Conservation (phyloP, 2,888 invertebrate species). For the Volucella zonaria region DNA sequence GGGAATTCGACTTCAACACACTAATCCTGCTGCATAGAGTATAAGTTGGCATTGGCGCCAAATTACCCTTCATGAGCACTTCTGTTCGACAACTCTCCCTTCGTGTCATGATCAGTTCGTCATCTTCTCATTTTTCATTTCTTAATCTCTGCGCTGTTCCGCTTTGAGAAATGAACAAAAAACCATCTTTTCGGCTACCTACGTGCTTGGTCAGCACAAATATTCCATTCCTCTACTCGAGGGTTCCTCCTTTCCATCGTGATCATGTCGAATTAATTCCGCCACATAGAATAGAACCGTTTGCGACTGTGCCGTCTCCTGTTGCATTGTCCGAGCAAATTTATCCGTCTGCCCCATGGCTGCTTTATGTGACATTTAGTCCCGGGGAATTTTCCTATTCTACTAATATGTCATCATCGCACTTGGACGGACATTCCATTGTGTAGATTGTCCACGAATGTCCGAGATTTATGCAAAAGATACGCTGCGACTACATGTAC, state of each 20-base stretch:
- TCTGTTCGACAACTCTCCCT: constrained; percentile 4
- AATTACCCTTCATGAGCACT: constrained; percentile 65
- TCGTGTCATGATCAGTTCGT: constrained; percentile 53
- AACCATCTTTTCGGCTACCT: constrained; percentile 35
- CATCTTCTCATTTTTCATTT: constrained; percentile 71
- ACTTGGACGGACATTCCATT: constrained; percentile 64
- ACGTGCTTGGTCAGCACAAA: constrained; percentile 68
- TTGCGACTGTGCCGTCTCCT: constrained; percentile 22
- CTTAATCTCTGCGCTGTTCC: constrained; percentile 53
- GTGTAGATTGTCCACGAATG: constrained; percentile 62
- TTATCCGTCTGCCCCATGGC: constrained; percentile 25
- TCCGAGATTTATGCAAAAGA: constrained; percentile 66
- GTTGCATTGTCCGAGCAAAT: constrained; percentile 40
- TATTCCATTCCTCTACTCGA: constrained; percentile 16
- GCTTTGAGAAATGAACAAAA: background rate
- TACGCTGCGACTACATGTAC: constrained; percentile 4
- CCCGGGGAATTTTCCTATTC: constrained; percentile 21
- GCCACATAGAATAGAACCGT: constrained; percentile 20
- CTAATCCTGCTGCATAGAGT: constrained; percentile 62
- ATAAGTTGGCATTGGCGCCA: constrained; percentile 66
- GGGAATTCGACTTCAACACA: constrained; percentile 42
- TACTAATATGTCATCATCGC: constrained; percentile 35
- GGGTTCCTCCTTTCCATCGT: constrained; percentile 35
- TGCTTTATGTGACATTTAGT: constrained; percentile 51
- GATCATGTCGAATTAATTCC: constrained; percentile 45